Percentiles rank a stretch among this genome's conserved stretches.
Conservation (phyloP, 2,888 invertebrate species). For the Octodonta nipae region DNA sequence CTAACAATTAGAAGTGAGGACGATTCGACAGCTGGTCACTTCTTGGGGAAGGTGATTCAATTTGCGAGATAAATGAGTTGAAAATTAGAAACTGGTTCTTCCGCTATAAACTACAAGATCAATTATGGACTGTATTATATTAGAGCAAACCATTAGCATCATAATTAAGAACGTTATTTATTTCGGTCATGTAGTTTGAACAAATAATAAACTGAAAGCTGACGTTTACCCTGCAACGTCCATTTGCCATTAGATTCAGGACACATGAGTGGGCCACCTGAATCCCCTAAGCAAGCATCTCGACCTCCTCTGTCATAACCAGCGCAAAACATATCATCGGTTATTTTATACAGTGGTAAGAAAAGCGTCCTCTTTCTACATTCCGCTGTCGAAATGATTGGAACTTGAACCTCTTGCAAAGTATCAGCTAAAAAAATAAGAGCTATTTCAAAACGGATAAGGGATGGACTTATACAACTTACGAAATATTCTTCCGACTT, state of each 20-base stretch:
- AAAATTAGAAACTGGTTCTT: no score
- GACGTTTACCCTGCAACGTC: conserved; percentile 24
- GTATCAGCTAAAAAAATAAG: conserved; percentile 52
- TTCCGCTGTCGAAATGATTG: conserved; percentile 63
- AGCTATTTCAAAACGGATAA: not conserved
- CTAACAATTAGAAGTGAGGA: no score
- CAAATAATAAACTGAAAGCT: no score
- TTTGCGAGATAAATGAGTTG: no score
- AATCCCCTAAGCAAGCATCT: conserved; percentile 70
- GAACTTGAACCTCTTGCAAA: conserved; percentile 67
- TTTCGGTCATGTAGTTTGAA: no score
- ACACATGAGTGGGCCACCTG: conserved; percentile 68
- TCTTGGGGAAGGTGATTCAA: no score
- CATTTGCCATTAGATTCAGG: conserved; percentile 42
- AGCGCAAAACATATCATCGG: conserved; percentile 72
- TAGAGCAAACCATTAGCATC: no score
- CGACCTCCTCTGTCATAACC: conserved; percentile 66
- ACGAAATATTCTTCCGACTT: conserved; percentile 69
- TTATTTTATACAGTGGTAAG: conserved; percentile 60
- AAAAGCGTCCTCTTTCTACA: conserved; percentile 61
- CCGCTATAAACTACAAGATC: no score
- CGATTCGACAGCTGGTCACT: no score
- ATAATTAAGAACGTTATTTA: no score
- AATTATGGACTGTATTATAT: no score
- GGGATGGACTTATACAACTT: conserved; percentile 30